Evolutionary conservation across 2,888 invertebrate species (phyloP).

Genomic region (Nesidiocoris tenuis): DNA sequence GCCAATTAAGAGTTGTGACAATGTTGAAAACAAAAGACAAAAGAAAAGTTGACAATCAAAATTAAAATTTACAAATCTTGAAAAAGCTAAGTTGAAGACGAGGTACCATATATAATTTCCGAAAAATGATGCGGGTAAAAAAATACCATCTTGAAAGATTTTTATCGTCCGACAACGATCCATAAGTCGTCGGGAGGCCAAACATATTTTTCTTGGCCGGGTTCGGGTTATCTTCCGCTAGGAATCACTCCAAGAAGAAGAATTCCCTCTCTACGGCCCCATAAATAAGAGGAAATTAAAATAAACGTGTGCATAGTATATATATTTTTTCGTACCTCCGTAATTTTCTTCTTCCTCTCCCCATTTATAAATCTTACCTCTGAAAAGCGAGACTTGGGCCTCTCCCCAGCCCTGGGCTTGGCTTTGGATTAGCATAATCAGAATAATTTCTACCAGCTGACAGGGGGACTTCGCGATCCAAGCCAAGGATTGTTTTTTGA

Average conservation of each 20-base stretch:
- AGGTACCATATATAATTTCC: too few species aligned
- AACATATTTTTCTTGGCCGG: background rate
- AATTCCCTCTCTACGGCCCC: background rate
- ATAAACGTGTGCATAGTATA: conserved; percentile 26
- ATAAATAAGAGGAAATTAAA: background rate
- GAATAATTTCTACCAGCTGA: conserved; percentile 50
- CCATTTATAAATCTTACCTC: conserved; percentile 39
- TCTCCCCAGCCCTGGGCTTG: conserved; percentile 6
- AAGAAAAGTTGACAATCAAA: too few species aligned
- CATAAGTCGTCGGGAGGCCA: too few species aligned
- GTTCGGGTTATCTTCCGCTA: background rate
- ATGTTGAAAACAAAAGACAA: too few species aligned
- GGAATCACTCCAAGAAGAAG: background rate
- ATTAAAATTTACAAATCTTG: too few species aligned
- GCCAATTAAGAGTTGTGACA: too few species aligned
- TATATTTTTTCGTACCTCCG: conserved; percentile 29
- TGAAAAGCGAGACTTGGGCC: conserved; percentile 11
- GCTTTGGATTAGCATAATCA: conserved; percentile 50
- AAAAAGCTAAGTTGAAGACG: too few species aligned
- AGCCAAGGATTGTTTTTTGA: conserved; percentile 43
- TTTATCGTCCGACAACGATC: too few species aligned
- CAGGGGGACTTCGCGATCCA: conserved; percentile 39
- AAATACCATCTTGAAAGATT: too few species aligned
- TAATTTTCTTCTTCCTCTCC: conserved; percentile 36
- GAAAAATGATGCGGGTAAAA: too few species aligned